Evolutionary conservation across 2,797 vertebrate genomes (phyloP).

Genomic region (Lepus townsendii): DNA sequence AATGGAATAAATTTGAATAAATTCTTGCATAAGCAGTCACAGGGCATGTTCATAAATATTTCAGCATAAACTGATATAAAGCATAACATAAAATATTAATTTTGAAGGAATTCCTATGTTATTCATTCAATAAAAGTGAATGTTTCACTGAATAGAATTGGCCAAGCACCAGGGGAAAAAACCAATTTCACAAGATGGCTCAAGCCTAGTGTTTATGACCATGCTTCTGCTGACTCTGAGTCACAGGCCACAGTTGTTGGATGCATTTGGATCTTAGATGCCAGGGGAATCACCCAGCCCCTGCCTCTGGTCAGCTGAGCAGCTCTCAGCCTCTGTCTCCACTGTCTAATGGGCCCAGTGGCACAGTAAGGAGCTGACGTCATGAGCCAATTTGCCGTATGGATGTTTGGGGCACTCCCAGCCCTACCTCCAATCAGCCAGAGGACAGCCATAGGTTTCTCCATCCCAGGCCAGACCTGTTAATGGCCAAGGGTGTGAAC

Average conservation of each 20-base stretch:
- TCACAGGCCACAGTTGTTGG: fast-evolving
- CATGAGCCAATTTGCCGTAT: no score
- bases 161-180: background rate
- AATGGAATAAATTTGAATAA: constrained; percentile 77
- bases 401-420: fast-evolving
- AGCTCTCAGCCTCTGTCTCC: background rate
- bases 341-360: background rate
- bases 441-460: background rate
- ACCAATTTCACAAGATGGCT: background rate
- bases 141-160: background rate
- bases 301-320: fast-evolving
- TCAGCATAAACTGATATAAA: constrained; percentile 62
- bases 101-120: constrained; percentile 50
- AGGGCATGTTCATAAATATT: constrained; percentile 72
- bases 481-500: background rate
- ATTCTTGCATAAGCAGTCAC: constrained; percentile 45
- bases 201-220: background rate
- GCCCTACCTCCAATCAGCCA: background rate
- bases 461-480: background rate
- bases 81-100: constrained; percentile 66
- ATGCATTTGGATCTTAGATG: background rate
- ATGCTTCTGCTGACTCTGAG: background rate
- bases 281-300: background rate
- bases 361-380: background rate
- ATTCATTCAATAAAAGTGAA: background rate